phyloP scores from a whole-genome alignment of 2,797 vertebrate genomes.

The Petrocephalus sullivani region DNA sequence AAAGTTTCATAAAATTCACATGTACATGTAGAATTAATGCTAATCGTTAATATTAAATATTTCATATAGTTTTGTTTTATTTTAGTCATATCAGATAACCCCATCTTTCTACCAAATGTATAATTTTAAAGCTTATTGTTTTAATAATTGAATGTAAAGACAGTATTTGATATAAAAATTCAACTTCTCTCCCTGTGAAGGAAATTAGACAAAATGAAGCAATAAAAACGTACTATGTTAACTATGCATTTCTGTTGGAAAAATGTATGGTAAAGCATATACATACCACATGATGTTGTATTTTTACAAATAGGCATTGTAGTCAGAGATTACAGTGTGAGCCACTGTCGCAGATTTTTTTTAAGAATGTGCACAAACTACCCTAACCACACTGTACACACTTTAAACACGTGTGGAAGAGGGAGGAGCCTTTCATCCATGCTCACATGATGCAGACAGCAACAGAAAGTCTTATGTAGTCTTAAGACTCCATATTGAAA shows the following conservation, averaged over 20 bases:
- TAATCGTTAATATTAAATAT: conserved; percentile 6
- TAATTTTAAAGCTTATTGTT: neutral
- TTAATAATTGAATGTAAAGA: neutral
- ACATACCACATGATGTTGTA: neutral
- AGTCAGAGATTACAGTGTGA: neutral
- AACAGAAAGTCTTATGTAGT: neutral
- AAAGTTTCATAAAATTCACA: conserved; percentile 14
- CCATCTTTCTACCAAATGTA: neutral
- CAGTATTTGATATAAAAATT: neutral
- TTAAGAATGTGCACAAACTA: neutral
- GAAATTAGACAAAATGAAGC: neutral
- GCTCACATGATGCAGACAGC: neutral
- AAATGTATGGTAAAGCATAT: neutral
- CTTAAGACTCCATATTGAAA: neutral
- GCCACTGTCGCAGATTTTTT: neutral
- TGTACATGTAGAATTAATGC: neutral
- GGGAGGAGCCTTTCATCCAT: neutral
- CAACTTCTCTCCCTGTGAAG: neutral
- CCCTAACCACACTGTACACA: neutral
- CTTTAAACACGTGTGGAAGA: neutral
- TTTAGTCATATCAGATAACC: neutral
- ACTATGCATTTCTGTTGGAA: neutral
- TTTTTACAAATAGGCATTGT: neutral
- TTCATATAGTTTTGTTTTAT: neutral
- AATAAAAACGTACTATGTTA: neutral